These are phyloP conservation scores for Engystomops pustulosus DNA, from an alignment of 2,113 vertebrate genomes.

Conservation along the genomic window DNA sequence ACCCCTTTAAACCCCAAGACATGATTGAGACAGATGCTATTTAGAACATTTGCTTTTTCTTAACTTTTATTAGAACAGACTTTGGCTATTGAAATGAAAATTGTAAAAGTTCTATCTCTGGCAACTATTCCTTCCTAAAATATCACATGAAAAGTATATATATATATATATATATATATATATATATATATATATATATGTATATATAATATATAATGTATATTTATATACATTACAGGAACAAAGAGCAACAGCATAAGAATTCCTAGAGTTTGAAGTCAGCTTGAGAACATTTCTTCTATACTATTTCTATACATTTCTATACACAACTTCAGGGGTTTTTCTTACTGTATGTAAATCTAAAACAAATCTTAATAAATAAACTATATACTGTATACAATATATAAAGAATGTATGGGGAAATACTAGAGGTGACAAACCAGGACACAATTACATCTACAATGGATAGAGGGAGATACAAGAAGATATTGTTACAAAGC, in stretches of 20 bases:
- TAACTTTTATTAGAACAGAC: not conserved
- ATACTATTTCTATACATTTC: not conserved
- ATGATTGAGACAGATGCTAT: not conserved
- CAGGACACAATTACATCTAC: not conserved
- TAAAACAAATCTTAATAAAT: not conserved
- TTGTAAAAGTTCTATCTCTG: not conserved
- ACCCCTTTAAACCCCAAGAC: too few species aligned
- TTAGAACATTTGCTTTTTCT: not conserved
- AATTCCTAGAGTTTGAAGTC: not conserved
- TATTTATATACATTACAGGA: not conserved
- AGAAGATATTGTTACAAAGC: not conserved
- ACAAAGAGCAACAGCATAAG: not conserved
- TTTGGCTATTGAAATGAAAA: not conserved
- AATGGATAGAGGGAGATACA: not conserved
- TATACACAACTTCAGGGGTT: not conserved
- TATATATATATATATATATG: too few species aligned
- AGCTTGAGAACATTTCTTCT: not conserved
- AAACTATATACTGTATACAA: not conserved
- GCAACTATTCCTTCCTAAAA: constrained; percentile 11
- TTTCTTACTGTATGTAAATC: not conserved
- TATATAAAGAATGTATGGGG: too few species aligned
- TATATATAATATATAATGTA: too few species aligned
- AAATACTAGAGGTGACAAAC: not conserved
- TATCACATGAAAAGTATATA: constrained; percentile 16
- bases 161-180: too few species aligned